Evolutionary conservation across 2,113 vertebrate genomes (phyloP), one percentile per base, ranked within the genome.

Genomic region (Vicugna pacos): DNA sequence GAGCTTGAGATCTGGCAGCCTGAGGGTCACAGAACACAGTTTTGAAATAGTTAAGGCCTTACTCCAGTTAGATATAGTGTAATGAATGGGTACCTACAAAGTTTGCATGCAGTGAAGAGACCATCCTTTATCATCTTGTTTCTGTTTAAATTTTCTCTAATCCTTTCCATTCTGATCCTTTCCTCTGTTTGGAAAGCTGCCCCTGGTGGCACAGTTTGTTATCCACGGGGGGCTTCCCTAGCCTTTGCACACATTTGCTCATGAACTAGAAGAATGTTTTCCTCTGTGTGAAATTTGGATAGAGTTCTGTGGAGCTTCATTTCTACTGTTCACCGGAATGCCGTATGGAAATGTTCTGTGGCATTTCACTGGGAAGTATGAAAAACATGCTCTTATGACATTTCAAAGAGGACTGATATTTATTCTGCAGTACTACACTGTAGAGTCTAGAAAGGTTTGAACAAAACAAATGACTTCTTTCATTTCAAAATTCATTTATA

Each of bases 281-380:
- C 80, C 91, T 97, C 81, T 97, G 69, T 88, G 75, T 96, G 56
- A 73, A 89, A 95, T 81, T 89, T 96, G 88, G 70, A 75, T 73
- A 17, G 76, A 80, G n/a, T 73, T 93, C 87, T 94, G 38, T 86
- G 52, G 26, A 46, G 42, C 64, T 92, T 91, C 79, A 32, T 95
- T 70, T 81, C 67, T 84, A 15, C 50, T 72, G 22, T 76, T 93
- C 58, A n/a, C 72, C 92, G 91, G 62, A 60, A 96, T 79, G 95
- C 58, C 14, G 3, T 84, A 82, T 93, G 94, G 95, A 98, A 97
- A 75, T 60, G 54, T 83, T 54, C 96, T 86, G 82, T 93, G 97
- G 17, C 92, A 96, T 93, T 96, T 97, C 76, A 86, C 92, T 86
- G 83, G 75, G 69, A 97, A 92, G 79, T 93, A 95, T 96, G 95